phyloP scores from a whole-genome alignment of 2,888 invertebrate genomes.

The Lithosia quadra region DNA sequence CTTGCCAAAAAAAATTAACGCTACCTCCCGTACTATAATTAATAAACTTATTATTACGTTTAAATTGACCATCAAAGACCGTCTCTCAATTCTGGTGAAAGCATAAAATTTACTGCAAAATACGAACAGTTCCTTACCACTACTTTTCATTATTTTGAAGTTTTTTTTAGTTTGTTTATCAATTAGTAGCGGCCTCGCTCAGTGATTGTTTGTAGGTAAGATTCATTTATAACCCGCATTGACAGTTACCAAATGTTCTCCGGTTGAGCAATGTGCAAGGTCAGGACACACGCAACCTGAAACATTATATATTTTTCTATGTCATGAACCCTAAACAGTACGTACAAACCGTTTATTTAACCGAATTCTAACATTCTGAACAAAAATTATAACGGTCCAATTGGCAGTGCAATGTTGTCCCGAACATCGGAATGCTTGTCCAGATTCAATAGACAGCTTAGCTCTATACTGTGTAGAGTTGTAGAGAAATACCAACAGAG shows the following conservation, averaged over 20 bases:
- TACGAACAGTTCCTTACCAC: neutral
- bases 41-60: too few species aligned
- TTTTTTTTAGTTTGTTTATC: constrained; percentile 7
- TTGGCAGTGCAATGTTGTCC: neutral
- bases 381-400: neutral
- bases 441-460: constrained; percentile 4
- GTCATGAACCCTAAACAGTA: neutral
- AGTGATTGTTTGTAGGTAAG: neutral
- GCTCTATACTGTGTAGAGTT: neutral
- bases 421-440: neutral
- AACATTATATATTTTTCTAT: neutral
- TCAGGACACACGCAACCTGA: neutral
- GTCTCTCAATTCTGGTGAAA: neutral
- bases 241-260: constrained; percentile 11
- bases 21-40: too few species aligned
- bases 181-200: neutral
- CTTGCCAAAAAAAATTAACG: too few species aligned
- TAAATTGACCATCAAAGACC: neutral
- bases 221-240: constrained; percentile 3
- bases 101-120: neutral
- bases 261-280: constrained; percentile 2
- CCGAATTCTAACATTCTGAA: neutral
- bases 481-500: neutral
- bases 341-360: neutral
- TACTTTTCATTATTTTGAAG: neutral